phyloP scores from a whole-genome alignment of 2,888 invertebrate genomes.

The Patella depressa region DNA sequence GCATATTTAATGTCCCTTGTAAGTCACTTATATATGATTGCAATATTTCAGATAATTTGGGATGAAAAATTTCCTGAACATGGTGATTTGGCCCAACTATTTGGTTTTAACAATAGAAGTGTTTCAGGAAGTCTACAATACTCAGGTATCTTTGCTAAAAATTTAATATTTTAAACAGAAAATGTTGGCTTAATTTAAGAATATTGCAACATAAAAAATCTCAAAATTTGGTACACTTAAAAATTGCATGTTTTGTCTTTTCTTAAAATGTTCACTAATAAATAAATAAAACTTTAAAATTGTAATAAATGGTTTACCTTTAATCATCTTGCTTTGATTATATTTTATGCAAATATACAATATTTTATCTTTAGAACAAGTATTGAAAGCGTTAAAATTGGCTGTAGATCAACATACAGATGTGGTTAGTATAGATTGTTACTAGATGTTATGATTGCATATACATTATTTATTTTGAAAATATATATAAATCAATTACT shows the following conservation, averaged over 20 bases:
- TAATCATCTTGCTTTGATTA: neutral
- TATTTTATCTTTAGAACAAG: conserved; percentile 60
- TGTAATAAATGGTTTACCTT: too few relatives aligned
- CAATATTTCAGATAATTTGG: conserved; percentile 56
- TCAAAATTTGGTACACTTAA: too few relatives aligned
- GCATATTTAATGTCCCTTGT: too few relatives aligned
- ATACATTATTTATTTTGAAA: too few relatives aligned
- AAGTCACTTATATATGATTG: neutral
- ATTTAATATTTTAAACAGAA: too few relatives aligned
- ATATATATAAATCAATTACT: too few relatives aligned
- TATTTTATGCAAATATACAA: neutral
- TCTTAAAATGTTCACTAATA: too few relatives aligned
- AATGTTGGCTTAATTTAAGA: too few relatives aligned
- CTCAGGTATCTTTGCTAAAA: conserved; percentile 43
- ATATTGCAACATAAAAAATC: too few relatives aligned
- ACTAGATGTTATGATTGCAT: too few relatives aligned
- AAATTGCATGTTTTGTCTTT: too few relatives aligned
- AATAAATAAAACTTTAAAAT: too few relatives aligned
- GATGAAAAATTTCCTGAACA: conserved; percentile 71
- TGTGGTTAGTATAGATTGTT: conserved; percentile 54
- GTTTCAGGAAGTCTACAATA: conserved; percentile 66
- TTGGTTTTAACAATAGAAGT: conserved; percentile 67
- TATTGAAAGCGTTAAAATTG: conserved; percentile 63
- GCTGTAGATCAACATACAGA: conserved; percentile 56
- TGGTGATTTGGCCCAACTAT: conserved; percentile 69